Evolutionary conservation across 2,797 vertebrate genomes (phyloP), one percentile per base, ranked within the genome.

Genomic region (Falco berigora): DNA sequence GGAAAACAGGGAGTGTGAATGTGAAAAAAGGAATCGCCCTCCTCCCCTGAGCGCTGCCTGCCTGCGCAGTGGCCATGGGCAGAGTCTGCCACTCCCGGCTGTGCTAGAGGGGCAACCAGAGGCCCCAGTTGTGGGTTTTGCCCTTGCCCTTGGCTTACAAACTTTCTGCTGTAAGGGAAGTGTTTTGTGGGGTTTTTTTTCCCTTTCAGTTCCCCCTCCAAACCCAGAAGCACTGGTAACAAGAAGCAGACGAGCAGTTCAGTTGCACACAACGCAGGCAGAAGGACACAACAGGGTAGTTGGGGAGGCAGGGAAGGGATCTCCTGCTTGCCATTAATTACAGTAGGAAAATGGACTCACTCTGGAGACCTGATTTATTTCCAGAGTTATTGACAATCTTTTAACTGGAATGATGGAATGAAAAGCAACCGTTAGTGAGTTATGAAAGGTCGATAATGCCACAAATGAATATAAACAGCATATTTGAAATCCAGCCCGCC

Each of bases 401-500:
- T 58, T 78, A 94, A 92, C 56, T 59, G 78, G 38, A 79, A 79
- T 75, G 94, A 89, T 86, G 94, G 90, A 90, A 63, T 49, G 90
- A 92, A 95, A 90, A 94, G 59, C 56, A 58, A 30, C 69, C 2
- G 4, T 34, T 17, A 19, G 64, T 88, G 91, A 80, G 52, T 94
- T 94, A 90, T 94, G 94, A 90, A 86, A 83, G 87, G 92, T 95
- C 89, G 88, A 44, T 92, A 96, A 90, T 20, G 59, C 53, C 91
- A 91, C 95, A 94, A 87, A 74, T 19, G 17, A 96, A 52, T 47
- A 77, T 69, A 93, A 95, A 78, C 75, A 91, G 79, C 28, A 15
- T 12, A 5, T 36, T 8, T 66, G 73, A 62, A 62, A 90, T 44
- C 83, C 92, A 90, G 64, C 91, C 64, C 17, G 2, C 88, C 59